Conservation (phyloP, 2,888 invertebrate species). For the Fissipunctia ypsillon region DNA sequence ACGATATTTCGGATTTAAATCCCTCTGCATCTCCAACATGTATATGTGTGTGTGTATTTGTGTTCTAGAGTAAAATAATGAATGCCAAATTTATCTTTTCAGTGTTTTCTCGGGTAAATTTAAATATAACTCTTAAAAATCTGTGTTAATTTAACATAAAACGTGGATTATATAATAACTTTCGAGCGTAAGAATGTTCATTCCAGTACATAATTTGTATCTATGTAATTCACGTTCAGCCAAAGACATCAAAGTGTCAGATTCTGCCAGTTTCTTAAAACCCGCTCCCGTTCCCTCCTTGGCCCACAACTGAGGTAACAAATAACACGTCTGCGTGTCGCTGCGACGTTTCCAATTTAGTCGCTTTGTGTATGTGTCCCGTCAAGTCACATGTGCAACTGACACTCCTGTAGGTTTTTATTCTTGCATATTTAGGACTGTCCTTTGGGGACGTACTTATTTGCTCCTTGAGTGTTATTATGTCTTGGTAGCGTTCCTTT, state of each 20-base stretch:
- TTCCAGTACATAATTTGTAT: background rate
- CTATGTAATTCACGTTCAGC: background rate
- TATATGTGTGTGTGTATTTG: no score
- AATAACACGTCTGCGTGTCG: slow-evolving; percentile 79
- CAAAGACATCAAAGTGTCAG: no score
- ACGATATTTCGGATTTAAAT: no score
- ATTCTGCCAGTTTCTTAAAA: background rate
- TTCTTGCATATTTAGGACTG: slow-evolving; percentile 63
- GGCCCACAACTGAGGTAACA: slow-evolving; percentile 70
- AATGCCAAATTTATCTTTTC: background rate
- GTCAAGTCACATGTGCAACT: slow-evolving; percentile 72
- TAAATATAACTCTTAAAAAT: background rate
- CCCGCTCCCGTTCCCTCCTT: slow-evolving; percentile 41
- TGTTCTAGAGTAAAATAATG: background rate
- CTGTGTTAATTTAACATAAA: background rate
- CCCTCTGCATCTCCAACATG: no score
- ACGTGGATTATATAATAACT: background rate
- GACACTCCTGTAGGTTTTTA: slow-evolving; percentile 65
- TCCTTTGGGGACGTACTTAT: slow-evolving; percentile 36
- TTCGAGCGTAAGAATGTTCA: background rate
- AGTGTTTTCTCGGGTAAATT: background rate
- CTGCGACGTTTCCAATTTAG: slow-evolving; percentile 80
- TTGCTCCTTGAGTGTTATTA: background rate
- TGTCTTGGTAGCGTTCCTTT: background rate
- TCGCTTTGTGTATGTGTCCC: slow-evolving; percentile 75